Evolutionary conservation across 2,888 invertebrate species (phyloP), one percentile per base, ranked within the genome.

Genomic region (Hedychridium roseum): DNA sequence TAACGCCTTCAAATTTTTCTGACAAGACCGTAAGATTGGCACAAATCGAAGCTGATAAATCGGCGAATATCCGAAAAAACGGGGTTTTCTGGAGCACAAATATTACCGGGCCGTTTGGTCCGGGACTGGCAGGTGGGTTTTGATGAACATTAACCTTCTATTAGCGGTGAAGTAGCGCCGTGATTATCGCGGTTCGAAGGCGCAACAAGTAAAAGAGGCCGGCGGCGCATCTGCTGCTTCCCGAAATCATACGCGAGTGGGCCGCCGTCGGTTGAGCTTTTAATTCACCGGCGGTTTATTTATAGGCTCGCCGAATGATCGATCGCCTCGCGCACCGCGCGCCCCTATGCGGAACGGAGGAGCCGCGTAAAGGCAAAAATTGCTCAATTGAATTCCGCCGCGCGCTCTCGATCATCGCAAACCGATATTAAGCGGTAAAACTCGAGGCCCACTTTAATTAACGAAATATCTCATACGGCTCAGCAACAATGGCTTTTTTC

Each of bases 181-280:
- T 39, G 39, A 54, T 54, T 48, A 52, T 52, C 48, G 37, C 51
- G 48, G 45, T 54, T 54, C 48, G 48, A 31, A 35, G 42, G 54
- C 54, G 54, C 54, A 54, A 52, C 51, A 54, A 54, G 48, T 54
- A 54, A 51, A 27, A n/a, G n/a, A n/a, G 15, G n/a, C 35, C 23
- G 32, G 42, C 28, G 40, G 44, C 38, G 47, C 47, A 54, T 51
- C 50, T 47, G 51, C 49, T 21, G 37, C 47, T 51, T 54, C 38
- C 50, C 50, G 43, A 54, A 51, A 54, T 54, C 35, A 52, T 51
- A 38, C 47, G 45, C 43, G 32, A 43, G 43, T 20, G 43, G n/a
- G 28, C 14, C 16, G 27, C 27, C 31, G 32, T 32, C 35, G 23
- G 37, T 30, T n/a, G n/a, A n/a, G n/a, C 43, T 53, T 54, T 54